Base-by-base conservation (phyloP, 2,113 vertebrate species). In the Calyptommatus sinebrachiatus region DNA sequence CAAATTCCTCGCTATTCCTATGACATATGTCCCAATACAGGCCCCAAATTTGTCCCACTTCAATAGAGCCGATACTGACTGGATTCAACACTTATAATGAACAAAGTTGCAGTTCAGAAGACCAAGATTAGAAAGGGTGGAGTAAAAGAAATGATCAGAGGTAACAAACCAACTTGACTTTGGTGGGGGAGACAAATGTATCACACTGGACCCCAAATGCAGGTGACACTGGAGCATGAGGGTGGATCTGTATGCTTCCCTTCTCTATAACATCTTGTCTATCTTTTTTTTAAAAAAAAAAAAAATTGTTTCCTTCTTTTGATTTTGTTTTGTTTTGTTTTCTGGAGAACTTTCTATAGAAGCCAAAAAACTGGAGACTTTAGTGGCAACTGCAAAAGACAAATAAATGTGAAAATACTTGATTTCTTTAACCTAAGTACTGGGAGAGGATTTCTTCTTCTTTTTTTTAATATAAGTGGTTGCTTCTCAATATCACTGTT, bases 371-470 rank as follows among this genome's bases (percentile, higher is more conserved):
- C 70, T 31, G 76, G 70, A 83, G 76, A 78, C 35, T 78, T 78
- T 60, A 78, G 72, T 81, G 76, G 71, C 48, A 67, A 61, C 31
- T 48, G 70, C 70, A 61, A 77, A 71, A 65, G 80, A 77, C 35
- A 73, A 83, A 83, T 81, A 81, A 81, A 81, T 53, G 66, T 70
- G 79, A 83, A 74, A 68, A 69, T 69, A 63, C 82, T 68, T 68
- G 71, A 75, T 73, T n/a, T 78, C 77, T 83, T 83, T 79, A 70
- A 83, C 61, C 48, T 7, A 50, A 75, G 65, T 60, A 35, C 61
- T 45, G 35, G 66, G 72, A 61, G n/a, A 68, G 4, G 31, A 22
- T 41, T 9, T 45, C 50, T 57, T 18, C n/a, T n/a, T n/a, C n/a
- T n/a, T 57, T 73, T 50, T 21, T 18, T 31, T 1, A 18, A 18